These are phyloP conservation scores for Synanthedon myopaeformis DNA, from an alignment of 2,888 invertebrate genomes.

Conservation along the genomic window DNA sequence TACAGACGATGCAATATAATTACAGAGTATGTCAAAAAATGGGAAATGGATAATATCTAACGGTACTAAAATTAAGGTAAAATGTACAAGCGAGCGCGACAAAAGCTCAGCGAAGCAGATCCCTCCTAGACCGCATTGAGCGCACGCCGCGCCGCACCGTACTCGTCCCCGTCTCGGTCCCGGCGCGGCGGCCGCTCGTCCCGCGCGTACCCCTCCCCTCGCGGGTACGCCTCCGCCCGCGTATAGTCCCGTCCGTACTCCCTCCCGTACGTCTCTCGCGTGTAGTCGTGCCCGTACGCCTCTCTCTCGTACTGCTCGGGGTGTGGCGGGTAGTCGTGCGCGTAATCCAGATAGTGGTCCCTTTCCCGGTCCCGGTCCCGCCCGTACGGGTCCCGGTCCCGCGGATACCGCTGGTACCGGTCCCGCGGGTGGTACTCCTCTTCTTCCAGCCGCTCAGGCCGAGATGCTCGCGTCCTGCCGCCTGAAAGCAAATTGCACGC, in stretches of 20 bases:
- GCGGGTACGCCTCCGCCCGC: constrained; percentile 27
- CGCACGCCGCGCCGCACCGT: constrained; percentile 76
- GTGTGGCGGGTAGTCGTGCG: constrained; percentile 24
- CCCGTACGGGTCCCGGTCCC: constrained; percentile 22
- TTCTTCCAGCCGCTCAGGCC: constrained; percentile 67
- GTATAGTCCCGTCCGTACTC: constrained; percentile 64
- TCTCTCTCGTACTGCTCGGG: constrained; percentile 51
- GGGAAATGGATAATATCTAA: constrained; percentile 67
- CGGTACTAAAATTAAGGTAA: constrained; percentile 59
- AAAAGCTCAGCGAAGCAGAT: constrained; percentile 36
- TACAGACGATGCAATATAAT: constrained; percentile 69
- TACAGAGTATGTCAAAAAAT: constrained; percentile 67
- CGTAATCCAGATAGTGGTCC: constrained; percentile 25
- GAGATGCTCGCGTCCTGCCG: constrained; percentile 56
- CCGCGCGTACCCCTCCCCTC: constrained; percentile 52
- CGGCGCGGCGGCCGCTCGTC: constrained; percentile 44
- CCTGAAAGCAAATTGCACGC: constrained; percentile 19
- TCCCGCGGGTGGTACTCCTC: constrained; percentile 65
- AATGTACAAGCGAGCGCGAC: constrained; percentile 25
- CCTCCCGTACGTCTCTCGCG: constrained; percentile 44
- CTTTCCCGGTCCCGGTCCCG: constrained; percentile 13
- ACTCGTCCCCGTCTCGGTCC: constrained; percentile 62
- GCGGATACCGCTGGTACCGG: constrained; percentile 33
- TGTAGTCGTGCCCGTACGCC: constrained; percentile 43
- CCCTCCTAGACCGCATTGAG: constrained; percentile 78